A percentile compares a stretch with the other conserved stretches of the same genome.
Evolutionary conservation across 2,888 invertebrate species (phyloP).

Genomic region (Paralinhomoeus sp.): DNA sequence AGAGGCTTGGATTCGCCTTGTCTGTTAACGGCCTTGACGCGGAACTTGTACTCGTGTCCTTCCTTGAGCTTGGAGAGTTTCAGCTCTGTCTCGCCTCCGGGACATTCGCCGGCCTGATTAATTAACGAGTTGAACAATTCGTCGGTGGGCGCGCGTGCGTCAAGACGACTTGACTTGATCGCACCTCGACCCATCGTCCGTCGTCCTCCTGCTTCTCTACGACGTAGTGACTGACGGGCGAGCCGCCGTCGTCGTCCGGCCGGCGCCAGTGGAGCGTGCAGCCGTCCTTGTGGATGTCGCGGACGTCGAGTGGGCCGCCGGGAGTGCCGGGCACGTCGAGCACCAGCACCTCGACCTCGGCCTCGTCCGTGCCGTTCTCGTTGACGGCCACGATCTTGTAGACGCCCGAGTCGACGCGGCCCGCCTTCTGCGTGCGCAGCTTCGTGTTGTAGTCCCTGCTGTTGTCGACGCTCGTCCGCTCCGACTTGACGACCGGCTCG

Average conservation of each 20-base stretch:
- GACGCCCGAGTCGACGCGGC: slow-evolving; percentile 47
- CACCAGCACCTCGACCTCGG: slow-evolving; percentile 40
- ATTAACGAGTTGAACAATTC: too few species aligned
- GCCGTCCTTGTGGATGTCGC: slow-evolving; percentile 61
- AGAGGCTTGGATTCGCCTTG: slow-evolving; percentile 71
- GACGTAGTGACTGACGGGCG: slow-evolving; percentile 64
- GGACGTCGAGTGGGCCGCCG: slow-evolving; percentile 59
- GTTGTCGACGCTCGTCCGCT: slow-evolving; percentile 51
- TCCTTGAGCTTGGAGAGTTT: slow-evolving; percentile 57
- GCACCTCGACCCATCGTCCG: slow-evolving; percentile 22
- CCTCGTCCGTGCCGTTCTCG: slow-evolving; percentile 30
- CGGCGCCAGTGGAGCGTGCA: slow-evolving; percentile 62
- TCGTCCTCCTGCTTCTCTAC: slow-evolving; percentile 50
- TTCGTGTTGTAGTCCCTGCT: slow-evolving; percentile 58
- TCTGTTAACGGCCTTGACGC: slow-evolving; percentile 74
- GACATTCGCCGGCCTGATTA: too few species aligned
- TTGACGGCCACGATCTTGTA: slow-evolving; percentile 32
- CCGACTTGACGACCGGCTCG: slow-evolving; percentile 32
- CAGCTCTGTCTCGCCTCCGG: slow-evolving; percentile 18
- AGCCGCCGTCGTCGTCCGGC: slow-evolving; percentile 70
- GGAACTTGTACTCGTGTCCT: slow-evolving; percentile 79
- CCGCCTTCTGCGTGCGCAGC: slow-evolving; percentile 54
- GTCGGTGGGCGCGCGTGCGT: too few species aligned
- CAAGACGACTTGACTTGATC: too few species aligned
- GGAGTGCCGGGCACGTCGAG: slow-evolving; percentile 38